These are phyloP conservation scores for Myotis brandtii DNA, from an alignment of 2,113 vertebrate genomes.

Conservation along the genomic window DNA sequence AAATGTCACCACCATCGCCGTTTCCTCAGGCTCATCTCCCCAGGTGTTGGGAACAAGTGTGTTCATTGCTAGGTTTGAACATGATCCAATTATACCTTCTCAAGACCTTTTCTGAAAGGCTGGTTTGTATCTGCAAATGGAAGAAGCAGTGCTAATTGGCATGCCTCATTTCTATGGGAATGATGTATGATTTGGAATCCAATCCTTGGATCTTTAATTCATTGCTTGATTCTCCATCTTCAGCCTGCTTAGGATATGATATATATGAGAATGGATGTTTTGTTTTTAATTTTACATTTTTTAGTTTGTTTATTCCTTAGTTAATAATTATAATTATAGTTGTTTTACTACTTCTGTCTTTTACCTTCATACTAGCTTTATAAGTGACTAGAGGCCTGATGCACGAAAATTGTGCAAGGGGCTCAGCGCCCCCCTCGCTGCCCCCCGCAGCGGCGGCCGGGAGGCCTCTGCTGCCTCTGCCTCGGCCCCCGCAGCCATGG, in stretches of 20 bases:
- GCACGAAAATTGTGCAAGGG: no score
- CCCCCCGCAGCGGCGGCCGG: no score
- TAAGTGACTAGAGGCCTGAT: no score
- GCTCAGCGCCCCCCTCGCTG: no score
- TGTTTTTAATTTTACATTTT: neutral
- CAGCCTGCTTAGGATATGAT: neutral
- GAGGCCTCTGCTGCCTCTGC: no score
- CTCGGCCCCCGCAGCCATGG: no score
- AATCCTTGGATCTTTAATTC: neutral
- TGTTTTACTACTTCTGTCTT: neutral
- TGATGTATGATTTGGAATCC: neutral
- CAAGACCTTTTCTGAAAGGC: neutral
- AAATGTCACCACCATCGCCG: neutral
- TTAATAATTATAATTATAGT: neutral
- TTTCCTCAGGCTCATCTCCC: neutral
- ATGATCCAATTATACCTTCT: neutral
- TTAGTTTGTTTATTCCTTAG: neutral
- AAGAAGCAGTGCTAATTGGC: neutral
- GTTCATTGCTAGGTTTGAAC: neutral
- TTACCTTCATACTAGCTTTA: neutral
- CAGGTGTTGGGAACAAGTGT: neutral
- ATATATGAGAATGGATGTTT: neutral
- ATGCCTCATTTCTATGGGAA: neutral
- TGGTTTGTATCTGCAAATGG: neutral
- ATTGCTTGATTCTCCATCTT: neutral